Base-by-base conservation (phyloP, 37 sponge, comb jelly and placozoan species). In the Beroe ovata region DNA sequence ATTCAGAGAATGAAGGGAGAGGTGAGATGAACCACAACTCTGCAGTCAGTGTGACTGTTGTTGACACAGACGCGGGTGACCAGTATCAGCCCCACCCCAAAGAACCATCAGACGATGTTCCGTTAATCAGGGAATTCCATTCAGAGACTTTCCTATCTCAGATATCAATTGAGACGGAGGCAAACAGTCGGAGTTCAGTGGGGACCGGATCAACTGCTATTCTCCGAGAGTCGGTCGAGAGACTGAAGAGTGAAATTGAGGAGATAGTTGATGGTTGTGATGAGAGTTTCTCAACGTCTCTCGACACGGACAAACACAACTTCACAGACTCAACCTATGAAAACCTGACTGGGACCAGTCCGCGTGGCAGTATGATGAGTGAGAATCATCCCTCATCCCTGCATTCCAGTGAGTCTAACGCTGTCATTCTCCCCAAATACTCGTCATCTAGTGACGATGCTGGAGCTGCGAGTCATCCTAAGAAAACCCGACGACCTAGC, bases 281-380 rank as follows among this genome's bases (percentile, higher is more conserved):
- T 4, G 84, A 77, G 22, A 77, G 84, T 77, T 77, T 77, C 47
- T 20, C 84, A n/a, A 77, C 84, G 19, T 77, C 84, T 4, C 22
- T 77, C 0, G 84, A 77, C 21, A 77, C 84, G 8, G 84, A 77
- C 28, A 1, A 54, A 3, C 84, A 77, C 47, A 40, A 40, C 22
- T 77, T 77, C 47, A 77, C 36, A 25, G 84, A 77, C 21, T 77
- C 84, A 3, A 77, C 42, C n/a, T 77, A 77, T 29, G 8, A 38
- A 21, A 19, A 23, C 22, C 18, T 23, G 16, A 3, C 41, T 25
- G 22, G 38, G 0, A 77, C 20, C 84, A 62, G 63, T 23, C 28
- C 28, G 23, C 3, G 63, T n/a, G 6, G 4, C 20, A 26, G 28
- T 4, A 62, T 14, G 8, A 26, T 6, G 19, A 6, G 8, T 4